phyloP scores from a whole-genome alignment of 2,797 vertebrate species.

The Enteromius mattozi region DNA sequence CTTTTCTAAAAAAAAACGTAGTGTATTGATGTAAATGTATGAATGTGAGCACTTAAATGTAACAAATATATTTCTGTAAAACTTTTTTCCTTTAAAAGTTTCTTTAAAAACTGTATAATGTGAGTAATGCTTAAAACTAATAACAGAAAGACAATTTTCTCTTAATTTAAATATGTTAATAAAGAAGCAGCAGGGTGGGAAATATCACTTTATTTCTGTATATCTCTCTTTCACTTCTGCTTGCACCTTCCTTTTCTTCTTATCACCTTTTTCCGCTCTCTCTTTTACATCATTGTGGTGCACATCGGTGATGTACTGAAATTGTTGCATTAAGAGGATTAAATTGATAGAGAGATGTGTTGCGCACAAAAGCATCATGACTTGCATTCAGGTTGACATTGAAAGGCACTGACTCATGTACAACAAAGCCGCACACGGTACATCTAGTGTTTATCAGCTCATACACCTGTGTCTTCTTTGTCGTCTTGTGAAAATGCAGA shows the following conservation, averaged over 20 bases:
- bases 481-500: conserved; percentile 4
- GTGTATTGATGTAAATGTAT: not conserved
- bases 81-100: not conserved
- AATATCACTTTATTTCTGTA: not conserved
- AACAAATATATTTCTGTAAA: not conserved
- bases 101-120: not conserved
- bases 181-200: not conserved
- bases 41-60: not conserved
- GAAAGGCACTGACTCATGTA: conserved; percentile 25
- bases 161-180: not conserved
- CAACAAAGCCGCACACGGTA: conserved; percentile 1
- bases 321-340: conserved; percentile 53
- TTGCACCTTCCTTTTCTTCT: not conserved
- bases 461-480: conserved; percentile 29
- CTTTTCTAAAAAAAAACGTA: not conserved
- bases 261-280: not conserved
- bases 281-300: not conserved
- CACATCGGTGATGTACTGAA: conserved; percentile 46
- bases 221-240: not conserved
- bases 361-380: conserved; percentile 26
- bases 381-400: conserved; percentile 12
- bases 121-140: not conserved
- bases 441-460: conserved; percentile 18
- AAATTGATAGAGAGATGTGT: conserved; percentile 16
- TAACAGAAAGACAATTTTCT: not conserved